phyloP scores from a whole-genome alignment of 1,140 invertebrate species.

The Eupristina koningsbergeri region DNA sequence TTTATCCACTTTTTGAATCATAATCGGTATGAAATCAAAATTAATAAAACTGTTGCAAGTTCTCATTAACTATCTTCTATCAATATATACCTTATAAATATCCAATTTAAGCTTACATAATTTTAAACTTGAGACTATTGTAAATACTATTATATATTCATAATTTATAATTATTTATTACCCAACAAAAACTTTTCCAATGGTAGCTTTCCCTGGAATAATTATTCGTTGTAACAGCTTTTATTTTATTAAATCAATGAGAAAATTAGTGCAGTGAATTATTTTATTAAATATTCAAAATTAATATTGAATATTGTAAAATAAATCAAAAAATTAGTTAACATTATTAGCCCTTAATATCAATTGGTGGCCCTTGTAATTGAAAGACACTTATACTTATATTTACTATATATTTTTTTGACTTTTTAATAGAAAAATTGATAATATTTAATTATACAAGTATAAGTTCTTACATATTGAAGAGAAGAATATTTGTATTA shows the following conservation, averaged over 20 bases:
- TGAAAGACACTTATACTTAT: background rate
- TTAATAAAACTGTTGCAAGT: background rate
- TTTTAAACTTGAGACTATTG: background rate
- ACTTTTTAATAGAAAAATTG: background rate
- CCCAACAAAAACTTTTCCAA: background rate
- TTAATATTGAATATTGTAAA: background rate
- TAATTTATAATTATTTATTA: background rate
- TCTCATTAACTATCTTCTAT: background rate
- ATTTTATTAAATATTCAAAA: background rate
- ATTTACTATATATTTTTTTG: background rate
- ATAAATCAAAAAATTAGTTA: background rate
- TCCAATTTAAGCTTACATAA: background rate
- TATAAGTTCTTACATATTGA: background rate
- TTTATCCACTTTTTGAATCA: background rate
- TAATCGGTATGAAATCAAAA: background rate
- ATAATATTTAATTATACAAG: too few species aligned
- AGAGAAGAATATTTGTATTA: background rate
- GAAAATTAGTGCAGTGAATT: background rate
- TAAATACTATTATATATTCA: background rate
- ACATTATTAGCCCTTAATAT: background rate
- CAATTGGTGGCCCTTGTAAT: background rate
- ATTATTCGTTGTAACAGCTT: background rate
- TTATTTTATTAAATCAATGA: background rate
- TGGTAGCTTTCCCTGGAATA: background rate
- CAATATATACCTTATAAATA: background rate